Percentiles rank a stretch among this genome's conserved stretches.
Evolutionary conservation across 2,888 invertebrate species (phyloP).

Genomic region (Erebia aethiops): DNA sequence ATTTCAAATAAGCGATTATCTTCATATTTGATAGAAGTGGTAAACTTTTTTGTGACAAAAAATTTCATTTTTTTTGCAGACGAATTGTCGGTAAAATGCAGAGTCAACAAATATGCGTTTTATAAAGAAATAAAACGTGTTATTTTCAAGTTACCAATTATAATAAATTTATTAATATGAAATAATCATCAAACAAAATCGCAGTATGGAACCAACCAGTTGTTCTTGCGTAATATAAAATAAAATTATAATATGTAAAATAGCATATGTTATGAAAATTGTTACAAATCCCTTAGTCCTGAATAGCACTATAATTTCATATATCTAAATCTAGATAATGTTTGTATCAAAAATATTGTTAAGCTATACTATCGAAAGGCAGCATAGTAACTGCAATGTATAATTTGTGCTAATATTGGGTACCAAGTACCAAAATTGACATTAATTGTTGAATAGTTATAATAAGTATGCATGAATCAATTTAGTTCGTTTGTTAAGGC

Average conservation of each 20-base stretch:
- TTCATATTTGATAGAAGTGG: no score
- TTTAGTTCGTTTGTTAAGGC: neutral
- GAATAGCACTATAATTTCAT: neutral
- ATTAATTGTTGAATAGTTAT: slow-evolving; percentile 24
- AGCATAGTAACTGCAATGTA: neutral
- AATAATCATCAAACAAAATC: neutral
- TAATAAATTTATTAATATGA: neutral
- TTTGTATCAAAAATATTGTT: slow-evolving; percentile 9
- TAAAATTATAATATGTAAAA: slow-evolving; percentile 4
- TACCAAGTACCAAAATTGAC: slow-evolving; percentile 21
- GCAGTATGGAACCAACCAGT: neutral
- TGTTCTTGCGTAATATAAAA: neutral
- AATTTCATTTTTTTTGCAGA: no score
- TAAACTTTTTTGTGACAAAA: neutral
- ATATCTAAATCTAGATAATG: slow-evolving; percentile 1
- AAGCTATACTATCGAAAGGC: slow-evolving; percentile 6
- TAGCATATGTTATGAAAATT: neutral
- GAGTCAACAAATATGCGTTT: neutral
- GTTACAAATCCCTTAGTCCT: slow-evolving; percentile 5
- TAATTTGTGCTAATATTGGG: slow-evolving; percentile 7
- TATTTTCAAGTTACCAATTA: slow-evolving; percentile 2
- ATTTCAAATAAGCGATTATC: no score
- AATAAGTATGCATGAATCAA: neutral
- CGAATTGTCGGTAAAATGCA: neutral
- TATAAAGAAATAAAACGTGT: neutral